Evolutionary conservation across 2,797 vertebrate genomes (phyloP).

Genomic region (Valencia hispanica): DNA sequence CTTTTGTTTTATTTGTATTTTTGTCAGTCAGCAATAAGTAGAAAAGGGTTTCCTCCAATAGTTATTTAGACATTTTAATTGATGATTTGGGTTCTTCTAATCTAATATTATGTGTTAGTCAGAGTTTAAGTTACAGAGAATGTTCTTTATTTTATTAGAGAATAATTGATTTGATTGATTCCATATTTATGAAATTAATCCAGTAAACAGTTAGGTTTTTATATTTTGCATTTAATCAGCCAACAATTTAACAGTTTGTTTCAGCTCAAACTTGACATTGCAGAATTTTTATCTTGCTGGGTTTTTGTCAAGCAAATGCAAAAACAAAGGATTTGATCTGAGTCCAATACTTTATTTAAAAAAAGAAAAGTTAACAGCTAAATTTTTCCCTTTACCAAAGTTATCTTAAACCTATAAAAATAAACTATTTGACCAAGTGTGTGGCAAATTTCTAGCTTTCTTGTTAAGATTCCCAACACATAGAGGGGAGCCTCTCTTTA

Average conservation of each 20-base stretch:
- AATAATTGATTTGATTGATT: neutral
- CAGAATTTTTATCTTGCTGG: neutral
- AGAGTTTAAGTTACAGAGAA: neutral
- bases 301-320: neutral
- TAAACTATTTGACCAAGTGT: neutral
- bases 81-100: neutral
- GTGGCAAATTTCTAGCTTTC: constrained; percentile 15
- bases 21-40: too few relatives aligned
- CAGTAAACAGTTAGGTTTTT: neutral
- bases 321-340: too few relatives aligned
- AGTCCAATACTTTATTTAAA: neutral
- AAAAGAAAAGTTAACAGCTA: neutral
- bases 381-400: neutral
- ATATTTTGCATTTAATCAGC: neutral
- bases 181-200: neutral
- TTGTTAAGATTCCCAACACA: constrained; percentile 47
- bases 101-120: too few relatives aligned
- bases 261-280: neutral
- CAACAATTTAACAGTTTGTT: neutral
- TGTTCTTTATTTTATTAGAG: neutral
- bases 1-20: neutral
- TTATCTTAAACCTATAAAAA: neutral
- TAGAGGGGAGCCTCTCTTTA: constrained; percentile 40
- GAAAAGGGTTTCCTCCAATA: neutral
- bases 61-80: neutral